phyloP scores from a whole-genome alignment of 1,140 invertebrate genomes.

The Solen grandis region DNA sequence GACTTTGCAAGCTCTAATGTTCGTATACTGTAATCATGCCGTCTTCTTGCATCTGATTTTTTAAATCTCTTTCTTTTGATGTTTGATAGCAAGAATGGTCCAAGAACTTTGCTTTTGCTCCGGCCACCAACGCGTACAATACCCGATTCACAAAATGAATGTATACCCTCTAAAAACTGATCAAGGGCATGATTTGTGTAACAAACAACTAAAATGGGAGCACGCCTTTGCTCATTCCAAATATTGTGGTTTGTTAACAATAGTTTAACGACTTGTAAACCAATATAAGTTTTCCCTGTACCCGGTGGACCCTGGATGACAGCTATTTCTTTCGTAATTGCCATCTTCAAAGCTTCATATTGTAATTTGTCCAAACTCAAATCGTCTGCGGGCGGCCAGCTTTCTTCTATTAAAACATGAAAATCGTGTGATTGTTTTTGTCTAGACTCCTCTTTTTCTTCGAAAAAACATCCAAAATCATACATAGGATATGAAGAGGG shows the following conservation, averaged over 20 bases:
- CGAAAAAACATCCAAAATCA: background rate
- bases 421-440: background rate
- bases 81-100: constrained; percentile 54
- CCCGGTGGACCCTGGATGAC: constrained; percentile 87
- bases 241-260: constrained; percentile 74
- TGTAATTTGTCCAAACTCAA: constrained; percentile 81
- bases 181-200: constrained; percentile 94
- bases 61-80: constrained; percentile 5
- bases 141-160: constrained; percentile 62
- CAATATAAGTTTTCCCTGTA: constrained; percentile 79
- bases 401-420: constrained; percentile 55
- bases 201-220: constrained; percentile 89
- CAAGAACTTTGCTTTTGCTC: constrained; percentile 82
- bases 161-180: constrained; percentile 90
- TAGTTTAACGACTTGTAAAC: constrained; percentile 78
- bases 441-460: background rate
- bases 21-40: background rate
- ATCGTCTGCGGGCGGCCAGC: constrained; percentile 69
- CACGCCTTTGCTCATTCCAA: constrained; percentile 62
- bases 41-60: constrained; percentile 25
- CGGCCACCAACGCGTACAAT: constrained; percentile 89
- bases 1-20: background rate
- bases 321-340: constrained; percentile 82
- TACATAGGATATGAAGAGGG: background rate
- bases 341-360: constrained; percentile 79